Percentiles rank a stretch among this genome's conserved stretches.
Conservation (phyloP, 2,888 invertebrate genomes). For the Selenia dentaria region DNA sequence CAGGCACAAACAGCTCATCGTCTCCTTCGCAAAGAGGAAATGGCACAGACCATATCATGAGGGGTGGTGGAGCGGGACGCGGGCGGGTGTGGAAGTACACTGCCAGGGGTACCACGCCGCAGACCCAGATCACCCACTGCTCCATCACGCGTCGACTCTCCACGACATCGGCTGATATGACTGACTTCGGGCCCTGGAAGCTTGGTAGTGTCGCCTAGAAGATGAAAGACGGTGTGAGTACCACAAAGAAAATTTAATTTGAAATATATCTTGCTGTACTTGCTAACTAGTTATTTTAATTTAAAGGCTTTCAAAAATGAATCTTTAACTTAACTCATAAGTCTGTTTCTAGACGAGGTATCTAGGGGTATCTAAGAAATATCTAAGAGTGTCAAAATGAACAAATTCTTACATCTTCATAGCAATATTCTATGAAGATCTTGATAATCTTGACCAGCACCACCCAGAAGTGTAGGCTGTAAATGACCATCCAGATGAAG, state of each 20-base stretch:
- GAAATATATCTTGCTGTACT: no score
- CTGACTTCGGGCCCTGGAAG: conserved; percentile 24
- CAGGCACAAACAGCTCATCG: conserved; percentile 8
- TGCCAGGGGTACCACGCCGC: conserved; percentile 57
- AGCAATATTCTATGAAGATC: conserved; percentile 58
- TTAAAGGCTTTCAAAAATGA: no score
- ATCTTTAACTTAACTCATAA: no score
- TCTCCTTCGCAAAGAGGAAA: conserved; percentile 6
- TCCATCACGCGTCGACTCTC: conserved; percentile 55
- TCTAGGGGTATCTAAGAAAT: no score
- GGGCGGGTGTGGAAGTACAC: conserved; percentile 63
- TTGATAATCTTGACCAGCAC: conserved; percentile 61
- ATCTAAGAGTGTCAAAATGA: no score
- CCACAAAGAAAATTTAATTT: no score
- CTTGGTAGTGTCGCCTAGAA: conserved; percentile 15
- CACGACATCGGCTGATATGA: conserved; percentile 40
- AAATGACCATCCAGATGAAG: conserved; percentile 75
- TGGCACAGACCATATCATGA: conserved; percentile 70
- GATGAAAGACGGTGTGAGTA: neutral
- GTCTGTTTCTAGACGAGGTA: no score
- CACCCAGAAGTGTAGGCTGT: conserved; percentile 74
- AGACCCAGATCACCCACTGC: conserved; percentile 71
- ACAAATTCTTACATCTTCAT: conserved; percentile 50
- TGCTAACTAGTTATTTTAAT: no score
- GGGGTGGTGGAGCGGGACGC: conserved; percentile 53